Base-by-base conservation (phyloP, 2,113 vertebrate species). In the Vidua macroura region DNA sequence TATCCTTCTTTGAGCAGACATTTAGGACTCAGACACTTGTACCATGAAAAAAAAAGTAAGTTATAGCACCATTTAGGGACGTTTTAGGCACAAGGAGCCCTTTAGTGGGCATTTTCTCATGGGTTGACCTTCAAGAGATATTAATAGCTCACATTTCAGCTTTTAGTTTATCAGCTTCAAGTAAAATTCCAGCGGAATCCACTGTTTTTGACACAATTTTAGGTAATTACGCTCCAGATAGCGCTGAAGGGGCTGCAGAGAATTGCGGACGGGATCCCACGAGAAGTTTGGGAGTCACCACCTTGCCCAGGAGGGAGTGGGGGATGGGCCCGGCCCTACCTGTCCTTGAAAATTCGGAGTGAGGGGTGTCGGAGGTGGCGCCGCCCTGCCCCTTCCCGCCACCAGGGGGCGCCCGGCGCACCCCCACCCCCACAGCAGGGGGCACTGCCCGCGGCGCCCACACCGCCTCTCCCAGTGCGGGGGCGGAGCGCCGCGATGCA, bases 211-310 rank as follows among this genome's bases (percentile, higher is more conserved):
- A 52, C 5, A 4, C 15, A 2, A 1, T 35, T 79, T 33, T 5
- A 11, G 48, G 5, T 5, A 6, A 21, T 39, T 16, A 4, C 0
- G 3, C 24, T 6, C 22, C 1, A 25, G 22, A 25, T 3, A 15
- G 18, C 24, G 17, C 43, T 15, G 27, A 17, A 22, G 13, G 9
- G 16, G 10, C 37, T 27, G n/a, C 3, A 6, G 20, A 56, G 33
- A 18, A 17, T 4, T 3, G 2, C 0, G 1, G 21, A 18, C 3
- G 20, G 27, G 7, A 78, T 23, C 23, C 7, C 30, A 17, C 0
- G 1, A 16, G 35, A 64, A 28, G 11, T 33, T 7, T 53, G 2
- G 33, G 21, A 22, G 16, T n/a, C 16, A 3, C 5, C 13, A 56
- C 13, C 14, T 10, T 1, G 3, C 2, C 8, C 11, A 44, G 20